These are phyloP conservation scores for Pocillopora damicornis DNA, from an alignment of 64 coral and sea anemone species.

Conservation along the genomic window DNA sequence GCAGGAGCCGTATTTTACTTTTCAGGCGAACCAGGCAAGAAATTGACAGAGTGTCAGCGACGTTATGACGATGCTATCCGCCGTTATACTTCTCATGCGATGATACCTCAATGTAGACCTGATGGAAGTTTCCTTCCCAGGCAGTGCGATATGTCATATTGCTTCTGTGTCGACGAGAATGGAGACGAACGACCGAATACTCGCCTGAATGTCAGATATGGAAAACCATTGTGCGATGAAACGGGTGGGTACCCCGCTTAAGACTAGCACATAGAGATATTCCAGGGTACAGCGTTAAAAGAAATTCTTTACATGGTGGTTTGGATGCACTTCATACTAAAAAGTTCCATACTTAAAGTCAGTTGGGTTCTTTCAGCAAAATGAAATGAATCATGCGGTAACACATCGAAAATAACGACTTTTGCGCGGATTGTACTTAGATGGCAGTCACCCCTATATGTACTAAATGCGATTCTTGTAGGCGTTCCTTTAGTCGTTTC, in stretches of 20 bases:
- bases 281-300: background rate
- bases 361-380: background rate
- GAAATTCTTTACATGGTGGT: background rate
- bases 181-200: constrained; percentile 55
- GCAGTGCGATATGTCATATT: constrained; percentile 65
- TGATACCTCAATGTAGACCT: constrained; percentile 51
- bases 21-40: background rate
- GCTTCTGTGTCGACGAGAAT: constrained; percentile 68
- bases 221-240: constrained; percentile 30
- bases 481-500: too few species aligned
- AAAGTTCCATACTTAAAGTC: background rate
- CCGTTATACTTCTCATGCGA: constrained; percentile 24
- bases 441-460: too few species aligned
- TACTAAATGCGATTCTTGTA: too few species aligned
- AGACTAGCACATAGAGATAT: background rate
- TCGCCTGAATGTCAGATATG: constrained; percentile 54
- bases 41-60: constrained; percentile 14
- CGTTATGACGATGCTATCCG: constrained; percentile 39
- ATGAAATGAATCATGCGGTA: too few species aligned
- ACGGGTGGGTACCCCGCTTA: background rate
- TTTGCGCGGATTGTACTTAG: too few species aligned
- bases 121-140: constrained; percentile 56
- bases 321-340: background rate
- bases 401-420: too few species aligned
- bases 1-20: background rate